These are phyloP conservation scores for Centrocercus urophasianus DNA, from an alignment of 2,113 vertebrate genomes.

Conservation along the genomic window DNA sequence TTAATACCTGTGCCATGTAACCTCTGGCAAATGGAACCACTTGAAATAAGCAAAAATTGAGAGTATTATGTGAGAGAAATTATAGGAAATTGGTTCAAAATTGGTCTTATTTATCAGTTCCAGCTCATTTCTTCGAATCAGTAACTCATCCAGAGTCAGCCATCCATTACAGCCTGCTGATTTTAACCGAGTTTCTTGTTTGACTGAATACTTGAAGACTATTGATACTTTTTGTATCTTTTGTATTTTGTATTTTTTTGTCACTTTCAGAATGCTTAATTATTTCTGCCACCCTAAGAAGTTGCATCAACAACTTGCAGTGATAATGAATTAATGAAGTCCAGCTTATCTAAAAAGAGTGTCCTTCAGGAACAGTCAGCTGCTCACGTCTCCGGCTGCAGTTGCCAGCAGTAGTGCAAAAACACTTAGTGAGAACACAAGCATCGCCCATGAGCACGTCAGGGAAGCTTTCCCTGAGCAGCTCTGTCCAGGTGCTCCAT, in stretches of 20 bases:
- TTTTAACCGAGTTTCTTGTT: not conserved
- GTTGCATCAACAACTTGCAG: not conserved
- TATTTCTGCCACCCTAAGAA: not conserved
- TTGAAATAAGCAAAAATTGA: conserved; percentile 70
- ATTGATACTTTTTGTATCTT: not conserved
- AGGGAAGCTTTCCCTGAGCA: not conserved
- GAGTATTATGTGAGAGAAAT: conserved; percentile 73
- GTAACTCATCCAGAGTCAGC: conserved; percentile 51
- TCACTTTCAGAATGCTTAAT: not conserved
- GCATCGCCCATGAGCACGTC: not conserved
- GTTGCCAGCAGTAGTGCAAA: not conserved
- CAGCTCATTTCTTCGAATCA: conserved; percentile 57
- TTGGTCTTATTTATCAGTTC: conserved; percentile 63
- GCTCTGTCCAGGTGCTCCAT: not conserved
- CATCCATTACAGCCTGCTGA: not conserved
- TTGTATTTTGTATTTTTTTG: not conserved
- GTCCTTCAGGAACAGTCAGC: not conserved
- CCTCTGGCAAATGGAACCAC: conserved; percentile 73
- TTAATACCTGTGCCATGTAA: conserved; percentile 66
- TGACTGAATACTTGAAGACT: not conserved
- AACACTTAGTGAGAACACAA: not conserved
- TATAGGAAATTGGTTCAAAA: conserved; percentile 70
- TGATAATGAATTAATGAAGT: not conserved
- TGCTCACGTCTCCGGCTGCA: not conserved
- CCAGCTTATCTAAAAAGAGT: not conserved